These are phyloP conservation scores for Nycticryphes semicollaris DNA, from an alignment of 2,113 vertebrate genomes.

Conservation along the genomic window DNA sequence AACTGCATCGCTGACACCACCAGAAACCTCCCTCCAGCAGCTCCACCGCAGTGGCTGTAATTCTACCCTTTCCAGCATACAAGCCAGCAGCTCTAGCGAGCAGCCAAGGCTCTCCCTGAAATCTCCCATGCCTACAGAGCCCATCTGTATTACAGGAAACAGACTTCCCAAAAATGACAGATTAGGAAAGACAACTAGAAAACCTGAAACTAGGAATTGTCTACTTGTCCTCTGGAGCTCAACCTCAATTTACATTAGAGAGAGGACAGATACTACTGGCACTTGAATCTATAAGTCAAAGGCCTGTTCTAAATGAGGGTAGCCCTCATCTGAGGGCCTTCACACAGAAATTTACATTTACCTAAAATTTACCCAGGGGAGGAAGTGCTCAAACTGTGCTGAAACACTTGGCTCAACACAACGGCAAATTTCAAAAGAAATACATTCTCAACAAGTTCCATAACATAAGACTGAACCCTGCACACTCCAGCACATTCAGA, in stretches of 20 bases:
- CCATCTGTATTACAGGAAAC: background rate
- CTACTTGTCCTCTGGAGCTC: background rate
- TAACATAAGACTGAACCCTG: background rate
- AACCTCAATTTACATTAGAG: background rate
- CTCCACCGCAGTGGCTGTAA: background rate
- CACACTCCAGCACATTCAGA: background rate
- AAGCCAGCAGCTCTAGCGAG: background rate
- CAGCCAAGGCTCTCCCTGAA: background rate
- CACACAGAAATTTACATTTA: background rate
- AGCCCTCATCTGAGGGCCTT: background rate
- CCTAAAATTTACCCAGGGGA: background rate
- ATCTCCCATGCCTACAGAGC: background rate
- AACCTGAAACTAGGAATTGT: background rate
- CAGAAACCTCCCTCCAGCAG: background rate
- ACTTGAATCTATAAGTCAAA: background rate
- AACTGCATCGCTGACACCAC: background rate
- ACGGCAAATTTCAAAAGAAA: background rate
- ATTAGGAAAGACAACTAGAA: background rate
- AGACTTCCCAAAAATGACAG: background rate
- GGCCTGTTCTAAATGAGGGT: background rate
- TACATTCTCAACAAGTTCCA: background rate
- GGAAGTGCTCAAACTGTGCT: background rate
- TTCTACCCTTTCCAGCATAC: background rate
- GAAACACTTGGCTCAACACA: background rate
- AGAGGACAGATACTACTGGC: background rate